phyloP scores from a whole-genome alignment of 2,113 vertebrate species.

The Oreochromis niloticus region DNA sequence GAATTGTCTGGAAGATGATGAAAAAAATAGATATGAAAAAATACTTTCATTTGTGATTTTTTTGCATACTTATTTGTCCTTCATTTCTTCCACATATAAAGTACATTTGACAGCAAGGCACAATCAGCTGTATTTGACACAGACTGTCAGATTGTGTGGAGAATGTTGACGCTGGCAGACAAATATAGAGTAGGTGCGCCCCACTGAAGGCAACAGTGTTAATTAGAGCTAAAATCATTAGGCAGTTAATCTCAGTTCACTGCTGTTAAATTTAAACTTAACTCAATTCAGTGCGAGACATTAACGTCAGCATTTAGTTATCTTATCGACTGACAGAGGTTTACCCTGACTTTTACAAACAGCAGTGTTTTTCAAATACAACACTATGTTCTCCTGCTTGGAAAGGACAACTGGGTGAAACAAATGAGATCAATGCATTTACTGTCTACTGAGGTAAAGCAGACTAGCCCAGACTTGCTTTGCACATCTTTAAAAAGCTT shows the following conservation, averaged over 20 bases:
- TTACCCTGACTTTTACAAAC: not conserved
- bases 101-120: not conserved
- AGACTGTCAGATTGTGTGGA: not conserved
- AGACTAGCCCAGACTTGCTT: not conserved
- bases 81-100: not conserved
- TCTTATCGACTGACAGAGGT: not conserved
- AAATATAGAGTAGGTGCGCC: not conserved
- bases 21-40: not conserved
- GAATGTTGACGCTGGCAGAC: not conserved
- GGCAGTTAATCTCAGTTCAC: not conserved
- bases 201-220: not conserved
- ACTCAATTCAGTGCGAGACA: not conserved
- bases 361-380: not conserved
- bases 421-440: not conserved
- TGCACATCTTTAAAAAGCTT: not conserved
- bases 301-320: not conserved
- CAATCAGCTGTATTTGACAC: not conserved
- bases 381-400: not conserved
- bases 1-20: not conserved
- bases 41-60: not conserved
- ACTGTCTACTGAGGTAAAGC: not conserved
- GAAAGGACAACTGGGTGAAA: not conserved
- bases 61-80: not conserved
- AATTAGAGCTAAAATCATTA: not conserved
- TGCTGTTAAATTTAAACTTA: not conserved